phyloP scores from a whole-genome alignment of 1,140 invertebrate species.

The Mycetomoellerius zeteki region DNA sequence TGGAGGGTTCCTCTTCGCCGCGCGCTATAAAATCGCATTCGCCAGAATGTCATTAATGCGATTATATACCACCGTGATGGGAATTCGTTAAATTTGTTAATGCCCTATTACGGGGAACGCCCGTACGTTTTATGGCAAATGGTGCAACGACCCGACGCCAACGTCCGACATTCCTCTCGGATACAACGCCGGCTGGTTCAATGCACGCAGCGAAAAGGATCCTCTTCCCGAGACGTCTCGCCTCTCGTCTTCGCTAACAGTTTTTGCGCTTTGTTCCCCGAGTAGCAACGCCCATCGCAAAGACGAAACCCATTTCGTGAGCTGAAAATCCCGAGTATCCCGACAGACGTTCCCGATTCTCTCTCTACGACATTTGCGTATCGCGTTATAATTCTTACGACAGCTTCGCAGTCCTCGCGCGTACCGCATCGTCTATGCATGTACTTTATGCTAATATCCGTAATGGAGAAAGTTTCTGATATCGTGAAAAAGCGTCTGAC shows the following conservation, averaged over 20 bases:
- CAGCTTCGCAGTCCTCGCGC: neutral
- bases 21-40: constrained; percentile 50
- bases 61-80: constrained; percentile 43
- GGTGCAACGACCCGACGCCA: constrained; percentile 42
- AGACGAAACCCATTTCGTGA: constrained; percentile 17
- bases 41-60: constrained; percentile 45
- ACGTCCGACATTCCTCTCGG: constrained; percentile 5
- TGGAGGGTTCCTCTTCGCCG: neutral
- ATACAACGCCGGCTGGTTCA: constrained; percentile 21
- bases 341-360: neutral
- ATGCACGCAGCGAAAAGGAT: constrained; percentile 22
- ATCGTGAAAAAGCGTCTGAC: constrained; percentile 33
- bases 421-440: neutral
- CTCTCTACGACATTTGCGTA: neutral
- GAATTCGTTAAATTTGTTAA: constrained; percentile 62
- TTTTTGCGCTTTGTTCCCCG: constrained; percentile 20
- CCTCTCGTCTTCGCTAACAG: neutral
- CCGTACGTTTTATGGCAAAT: constrained; percentile 53
- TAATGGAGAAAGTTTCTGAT: constrained; percentile 58
- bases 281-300: constrained; percentile 41
- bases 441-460: constrained; percentile 45
- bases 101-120: constrained; percentile 54
- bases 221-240: constrained; percentile 1
- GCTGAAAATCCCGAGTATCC: neutral
- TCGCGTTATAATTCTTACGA: constrained; percentile 1